These are phyloP conservation scores for human (Homo sapiens) DNA, from an alignment of 2,113 vertebrate genomes.

Conservation along the genomic window GRCh38 chr4:152470501-152471000, in stretches of 20 bases:
- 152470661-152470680: neutral
- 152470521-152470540: conserved; percentile 29
- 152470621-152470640: conserved; percentile 22
- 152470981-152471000: conserved; percentile 43
- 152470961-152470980: neutral
- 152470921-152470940: neutral
- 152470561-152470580: conserved; percentile 15
- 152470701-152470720: conserved; percentile 31
- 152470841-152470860: neutral
- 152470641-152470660: neutral
- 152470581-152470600: conserved; percentile 14
- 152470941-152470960: neutral
- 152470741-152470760: neutral
- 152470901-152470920: neutral
- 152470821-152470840: neutral
- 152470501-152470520: neutral
- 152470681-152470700: conserved; percentile 35
- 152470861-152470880: neutral
- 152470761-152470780: neutral
- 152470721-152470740: neutral
- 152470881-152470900: neutral
- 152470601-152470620: conserved; percentile 37
- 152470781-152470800: neutral
- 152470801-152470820: neutral
- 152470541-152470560: neutral